These are phyloP conservation scores for Strigamia crassipes DNA, from an alignment of 2,888 invertebrate species.

Conservation along the genomic window DNA sequence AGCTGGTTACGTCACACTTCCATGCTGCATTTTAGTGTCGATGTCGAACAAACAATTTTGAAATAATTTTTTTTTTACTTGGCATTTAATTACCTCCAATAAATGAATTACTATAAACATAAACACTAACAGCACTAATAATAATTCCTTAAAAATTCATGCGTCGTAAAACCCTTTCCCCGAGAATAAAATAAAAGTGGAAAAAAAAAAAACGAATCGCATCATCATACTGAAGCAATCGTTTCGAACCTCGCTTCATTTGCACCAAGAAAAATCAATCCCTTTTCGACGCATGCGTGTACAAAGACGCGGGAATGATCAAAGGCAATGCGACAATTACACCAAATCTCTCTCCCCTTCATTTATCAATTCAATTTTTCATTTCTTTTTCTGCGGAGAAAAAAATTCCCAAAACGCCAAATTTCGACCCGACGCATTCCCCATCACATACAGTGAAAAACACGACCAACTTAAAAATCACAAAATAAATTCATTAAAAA, in stretches of 20 bases:
- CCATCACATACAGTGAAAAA: no score
- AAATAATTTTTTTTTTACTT: no score
- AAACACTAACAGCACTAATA: no score
- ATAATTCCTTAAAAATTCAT: no score
- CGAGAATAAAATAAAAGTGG: not conserved
- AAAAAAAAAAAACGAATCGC: not conserved
- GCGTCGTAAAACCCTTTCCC: not conserved
- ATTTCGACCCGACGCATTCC: not conserved
- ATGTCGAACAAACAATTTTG: no score
- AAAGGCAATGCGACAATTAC: constrained; percentile 6
- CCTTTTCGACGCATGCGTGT: not conserved
- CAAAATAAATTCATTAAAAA: not conserved
- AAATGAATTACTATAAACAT: no score
- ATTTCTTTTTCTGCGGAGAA: not conserved
- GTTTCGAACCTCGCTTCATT: constrained; percentile 3
- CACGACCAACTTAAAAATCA: not conserved
- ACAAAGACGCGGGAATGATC: constrained; percentile 5
- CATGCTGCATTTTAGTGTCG: no score
- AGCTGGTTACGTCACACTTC: no score
- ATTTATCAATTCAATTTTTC: constrained; percentile 18
- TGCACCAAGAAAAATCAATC: constrained; percentile 12
- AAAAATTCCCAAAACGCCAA: not conserved
- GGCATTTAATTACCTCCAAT: no score
- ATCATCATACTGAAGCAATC: not conserved
- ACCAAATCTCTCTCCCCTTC: not conserved